Evolutionary conservation across 2,888 invertebrate genomes (phyloP).

Genomic region (Gisinianus flammeolus): DNA sequence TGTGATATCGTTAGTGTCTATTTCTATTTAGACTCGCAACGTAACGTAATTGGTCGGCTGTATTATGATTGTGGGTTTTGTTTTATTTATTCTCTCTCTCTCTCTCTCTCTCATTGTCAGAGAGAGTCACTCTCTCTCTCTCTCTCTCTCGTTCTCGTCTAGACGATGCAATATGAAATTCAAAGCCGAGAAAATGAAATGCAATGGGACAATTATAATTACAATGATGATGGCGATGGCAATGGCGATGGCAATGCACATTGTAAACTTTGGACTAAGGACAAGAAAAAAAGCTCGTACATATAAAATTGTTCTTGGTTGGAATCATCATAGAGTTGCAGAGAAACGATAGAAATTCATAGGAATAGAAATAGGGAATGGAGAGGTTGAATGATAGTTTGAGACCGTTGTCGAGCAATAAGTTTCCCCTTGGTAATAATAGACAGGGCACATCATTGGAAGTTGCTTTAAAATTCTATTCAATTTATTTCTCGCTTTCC

Average conservation of each 20-base stretch:
- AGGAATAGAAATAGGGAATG: no score
- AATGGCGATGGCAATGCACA: no score
- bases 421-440: background rate
- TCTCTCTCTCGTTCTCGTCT: background rate
- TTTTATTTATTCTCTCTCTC: background rate
- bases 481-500: background rate
- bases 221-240: no score
- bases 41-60: background rate
- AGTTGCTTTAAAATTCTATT: conserved; percentile 5
- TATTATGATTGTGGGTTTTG: background rate
- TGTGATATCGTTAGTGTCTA: no score
- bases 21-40: no score
- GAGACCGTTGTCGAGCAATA: background rate
- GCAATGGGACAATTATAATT: no score
- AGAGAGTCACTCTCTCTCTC: background rate
- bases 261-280: no score
- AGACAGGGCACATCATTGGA: background rate
- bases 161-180: background rate
- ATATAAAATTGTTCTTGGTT: no score
- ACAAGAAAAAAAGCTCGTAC: background rate
- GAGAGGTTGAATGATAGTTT: background rate
- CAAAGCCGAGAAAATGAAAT: no score
- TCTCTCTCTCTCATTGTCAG: background rate
- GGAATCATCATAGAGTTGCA: no score
- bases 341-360: no score